Evolutionary conservation across 2,888 invertebrate species (phyloP).

Genomic region (Diarsia dahlii): DNA sequence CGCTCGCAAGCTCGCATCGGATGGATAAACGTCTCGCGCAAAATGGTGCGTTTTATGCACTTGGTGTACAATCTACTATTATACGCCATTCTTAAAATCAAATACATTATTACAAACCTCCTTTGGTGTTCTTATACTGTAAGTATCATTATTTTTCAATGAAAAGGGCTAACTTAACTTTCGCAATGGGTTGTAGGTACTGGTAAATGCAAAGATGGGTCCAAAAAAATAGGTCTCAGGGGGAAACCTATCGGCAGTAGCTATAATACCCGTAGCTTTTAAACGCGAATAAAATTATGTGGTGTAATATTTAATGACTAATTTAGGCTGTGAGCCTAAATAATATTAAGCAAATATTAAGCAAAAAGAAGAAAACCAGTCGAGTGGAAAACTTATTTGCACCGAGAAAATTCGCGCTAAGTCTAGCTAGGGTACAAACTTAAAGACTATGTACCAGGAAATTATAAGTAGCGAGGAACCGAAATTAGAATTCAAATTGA

Average conservation of each 20-base stretch:
- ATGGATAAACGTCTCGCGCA: no score
- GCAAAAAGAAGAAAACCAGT: background rate
- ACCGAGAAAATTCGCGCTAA: background rate
- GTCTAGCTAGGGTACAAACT: conserved; percentile 29
- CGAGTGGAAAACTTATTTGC: background rate
- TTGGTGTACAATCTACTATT: no score
- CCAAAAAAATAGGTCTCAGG: background rate
- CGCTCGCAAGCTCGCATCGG: no score
- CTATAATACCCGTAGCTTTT: background rate
- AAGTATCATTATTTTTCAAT: background rate
- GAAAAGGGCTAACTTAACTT: background rate
- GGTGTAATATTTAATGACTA: background rate
- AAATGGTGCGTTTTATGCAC: no score
- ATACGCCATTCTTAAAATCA: background rate
- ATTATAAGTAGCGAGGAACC: conserved; percentile 26
- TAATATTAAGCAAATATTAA: no score
- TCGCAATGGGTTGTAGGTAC: no score
- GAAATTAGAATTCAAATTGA: conserved; percentile 30
- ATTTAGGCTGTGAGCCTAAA: no score
- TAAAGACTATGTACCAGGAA: conserved; percentile 53
- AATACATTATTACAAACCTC: background rate
- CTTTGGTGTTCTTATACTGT: background rate
- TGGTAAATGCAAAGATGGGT: background rate
- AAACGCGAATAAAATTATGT: background rate
- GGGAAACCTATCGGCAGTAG: no score